A percentile compares a stretch with the other conserved stretches of the same genome.
These are phyloP conservation scores for Netelia melanura DNA, from an alignment of 2,888 invertebrate genomes.

Conservation along the genomic window DNA sequence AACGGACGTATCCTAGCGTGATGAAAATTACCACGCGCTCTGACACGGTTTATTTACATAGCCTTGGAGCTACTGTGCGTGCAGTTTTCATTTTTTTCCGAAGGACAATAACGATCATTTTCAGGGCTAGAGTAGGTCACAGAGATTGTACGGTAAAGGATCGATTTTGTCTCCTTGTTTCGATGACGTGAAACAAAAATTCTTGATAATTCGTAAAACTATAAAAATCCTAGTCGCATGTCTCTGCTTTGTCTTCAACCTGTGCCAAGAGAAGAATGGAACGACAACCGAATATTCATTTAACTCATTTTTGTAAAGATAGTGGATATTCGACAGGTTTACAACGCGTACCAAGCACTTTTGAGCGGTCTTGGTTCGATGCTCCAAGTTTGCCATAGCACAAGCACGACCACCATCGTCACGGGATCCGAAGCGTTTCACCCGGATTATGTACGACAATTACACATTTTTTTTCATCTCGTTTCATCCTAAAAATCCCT, in stretches of 20 bases:
- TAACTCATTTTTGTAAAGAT: slow-evolving; percentile 65
- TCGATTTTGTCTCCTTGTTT: neutral
- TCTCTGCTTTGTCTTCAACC: slow-evolving; percentile 1
- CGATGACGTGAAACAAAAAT: neutral
- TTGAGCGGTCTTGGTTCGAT: slow-evolving; percentile 89
- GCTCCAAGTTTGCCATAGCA: slow-evolving; percentile 89
- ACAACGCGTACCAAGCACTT: slow-evolving; percentile 89
- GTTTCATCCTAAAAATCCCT: slow-evolving; percentile 51
- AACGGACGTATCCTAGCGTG: slow-evolving; percentile 31
- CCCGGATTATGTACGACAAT: slow-evolving; percentile 83
- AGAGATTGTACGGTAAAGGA: neutral
- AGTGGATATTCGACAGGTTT: slow-evolving; percentile 86
- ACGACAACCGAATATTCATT: slow-evolving; percentile 47
- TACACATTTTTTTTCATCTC: slow-evolving; percentile 54
- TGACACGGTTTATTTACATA: slow-evolving; percentile 52
- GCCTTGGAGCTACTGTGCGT: neutral
- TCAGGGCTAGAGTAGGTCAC: neutral
- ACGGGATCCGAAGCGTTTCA: slow-evolving; percentile 78
- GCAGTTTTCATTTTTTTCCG: neutral
- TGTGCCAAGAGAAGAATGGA: slow-evolving; percentile 27
- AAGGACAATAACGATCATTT: neutral
- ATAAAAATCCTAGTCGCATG: neutral
- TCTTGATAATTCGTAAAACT: neutral
- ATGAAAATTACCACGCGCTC: slow-evolving; percentile 52
- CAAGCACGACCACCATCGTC: slow-evolving; percentile 78